Conservation (phyloP, 2,113 vertebrate species). For the Microcebus griseorufus region DNA sequence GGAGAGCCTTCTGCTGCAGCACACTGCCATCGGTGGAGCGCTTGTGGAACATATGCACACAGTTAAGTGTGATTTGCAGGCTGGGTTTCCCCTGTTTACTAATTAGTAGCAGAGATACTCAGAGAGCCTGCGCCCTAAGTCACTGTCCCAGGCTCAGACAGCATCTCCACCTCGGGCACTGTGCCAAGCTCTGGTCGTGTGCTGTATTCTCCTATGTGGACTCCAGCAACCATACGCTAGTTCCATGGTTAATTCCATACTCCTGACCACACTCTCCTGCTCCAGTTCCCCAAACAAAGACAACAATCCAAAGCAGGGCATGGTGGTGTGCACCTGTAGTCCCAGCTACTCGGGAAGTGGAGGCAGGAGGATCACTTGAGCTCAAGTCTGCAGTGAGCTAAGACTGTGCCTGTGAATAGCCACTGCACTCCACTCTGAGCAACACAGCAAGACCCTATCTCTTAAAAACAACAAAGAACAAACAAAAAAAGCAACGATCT, state of each 20-base stretch:
- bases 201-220: background rate
- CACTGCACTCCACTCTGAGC: background rate
- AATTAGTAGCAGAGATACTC: background rate
- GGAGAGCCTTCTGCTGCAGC: background rate
- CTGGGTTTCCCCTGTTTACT: background rate
- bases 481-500: background rate
- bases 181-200: background rate
- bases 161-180: background rate
- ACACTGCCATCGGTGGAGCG: rapidly evolving
- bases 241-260: background rate
- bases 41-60: background rate
- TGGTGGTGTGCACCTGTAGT: background rate
- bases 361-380: background rate
- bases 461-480: background rate
- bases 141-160: background rate
- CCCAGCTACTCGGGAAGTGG: background rate
- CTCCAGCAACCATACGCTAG: rapidly evolving
- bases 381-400: background rate
- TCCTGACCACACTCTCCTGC: background rate
- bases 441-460: background rate
- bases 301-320: background rate
- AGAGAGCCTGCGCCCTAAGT: background rate
- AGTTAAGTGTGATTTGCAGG: background rate
- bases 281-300: background rate
- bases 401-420: background rate